Evolutionary conservation across 1,140 invertebrate genomes (phyloP).

Genomic region (Anastrepha obliqua): DNA sequence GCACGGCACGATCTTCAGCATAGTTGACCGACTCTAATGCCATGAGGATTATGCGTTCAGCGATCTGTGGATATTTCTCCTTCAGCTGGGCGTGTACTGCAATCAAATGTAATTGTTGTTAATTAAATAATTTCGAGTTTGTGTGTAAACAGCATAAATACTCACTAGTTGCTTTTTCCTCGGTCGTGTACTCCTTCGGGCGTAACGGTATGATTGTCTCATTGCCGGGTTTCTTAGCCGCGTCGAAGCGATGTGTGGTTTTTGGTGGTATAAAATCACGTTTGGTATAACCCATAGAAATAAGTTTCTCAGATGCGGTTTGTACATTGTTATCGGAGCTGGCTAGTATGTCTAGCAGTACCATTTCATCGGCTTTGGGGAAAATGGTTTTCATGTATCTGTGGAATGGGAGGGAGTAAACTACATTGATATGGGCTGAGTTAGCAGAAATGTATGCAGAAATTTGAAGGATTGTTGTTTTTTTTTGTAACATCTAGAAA

Average conservation of each 20-base stretch:
- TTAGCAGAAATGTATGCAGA: too few species aligned
- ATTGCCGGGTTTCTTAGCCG: slow-evolving; percentile 74
- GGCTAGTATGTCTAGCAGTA: slow-evolving; percentile 87
- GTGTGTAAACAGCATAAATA: slow-evolving; percentile 39
- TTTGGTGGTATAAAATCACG: slow-evolving; percentile 78
- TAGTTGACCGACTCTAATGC: slow-evolving; percentile 92
- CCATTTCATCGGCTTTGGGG: slow-evolving; percentile 92
- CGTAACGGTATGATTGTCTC: slow-evolving; percentile 76
- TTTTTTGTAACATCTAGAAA: too few species aligned
- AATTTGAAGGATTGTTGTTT: too few species aligned
- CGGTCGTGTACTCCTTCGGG: slow-evolving; percentile 80
- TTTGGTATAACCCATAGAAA: slow-evolving; percentile 87
- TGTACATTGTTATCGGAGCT: slow-evolving; percentile 92
- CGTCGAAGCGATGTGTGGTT: slow-evolving; percentile 65
- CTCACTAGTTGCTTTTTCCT: slow-evolving; percentile 85
- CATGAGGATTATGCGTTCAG: slow-evolving; percentile 86
- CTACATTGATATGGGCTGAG: too few species aligned
- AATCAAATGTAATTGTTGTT: background rate
- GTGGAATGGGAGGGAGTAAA: slow-evolving; percentile 53
- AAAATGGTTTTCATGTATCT: slow-evolving; percentile 94
- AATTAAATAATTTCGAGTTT: background rate
- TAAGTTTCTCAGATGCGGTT: slow-evolving; percentile 86
- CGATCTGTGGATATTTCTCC: slow-evolving; percentile 83
- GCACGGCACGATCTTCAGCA: slow-evolving; percentile 85
- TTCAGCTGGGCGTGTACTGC: slow-evolving; percentile 85